Evolutionary conservation across 2,113 vertebrate genomes (phyloP).

Genomic region (Stigmatopora argus): DNA sequence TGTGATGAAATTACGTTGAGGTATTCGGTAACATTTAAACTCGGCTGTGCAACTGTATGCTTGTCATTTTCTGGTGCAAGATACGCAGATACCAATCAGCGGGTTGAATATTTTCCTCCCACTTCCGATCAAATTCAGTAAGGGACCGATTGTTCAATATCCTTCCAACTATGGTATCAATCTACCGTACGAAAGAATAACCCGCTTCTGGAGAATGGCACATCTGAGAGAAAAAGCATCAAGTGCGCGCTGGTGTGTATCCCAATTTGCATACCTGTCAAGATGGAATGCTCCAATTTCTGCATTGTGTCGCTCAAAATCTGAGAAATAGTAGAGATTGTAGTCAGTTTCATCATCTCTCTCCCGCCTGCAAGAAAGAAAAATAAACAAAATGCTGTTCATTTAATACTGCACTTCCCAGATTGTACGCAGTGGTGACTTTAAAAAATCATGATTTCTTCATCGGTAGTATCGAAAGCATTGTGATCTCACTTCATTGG

Average conservation of each 20-base stretch:
- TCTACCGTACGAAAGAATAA: too few relatives aligned
- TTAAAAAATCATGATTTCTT: not conserved
- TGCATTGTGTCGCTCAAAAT: conserved; percentile 83
- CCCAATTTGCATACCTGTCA: conserved; percentile 64
- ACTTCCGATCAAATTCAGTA: not conserved
- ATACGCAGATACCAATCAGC: not conserved
- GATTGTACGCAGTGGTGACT: not conserved
- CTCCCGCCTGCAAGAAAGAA: conserved; percentile 63
- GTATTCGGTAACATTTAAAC: conserved; percentile 1
- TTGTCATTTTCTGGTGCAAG: not conserved
- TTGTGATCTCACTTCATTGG: conserved; percentile 75
- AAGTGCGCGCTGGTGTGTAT: not conserved
- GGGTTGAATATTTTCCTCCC: not conserved
- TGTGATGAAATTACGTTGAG: not conserved
- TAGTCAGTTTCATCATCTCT: conserved; percentile 76
- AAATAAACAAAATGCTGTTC: not conserved
- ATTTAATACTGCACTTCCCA: not conserved
- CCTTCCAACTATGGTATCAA: not conserved
- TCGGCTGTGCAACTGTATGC: not conserved
- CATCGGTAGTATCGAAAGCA: not conserved
- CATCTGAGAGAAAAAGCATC: too few relatives aligned
- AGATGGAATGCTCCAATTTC: conserved; percentile 82
- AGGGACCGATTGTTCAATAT: not conserved
- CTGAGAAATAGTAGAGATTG: conserved; percentile 84
- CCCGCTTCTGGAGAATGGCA: too few relatives aligned